phyloP scores from a whole-genome alignment of 2,888 invertebrate species.

The Abrostola tripartita region DNA sequence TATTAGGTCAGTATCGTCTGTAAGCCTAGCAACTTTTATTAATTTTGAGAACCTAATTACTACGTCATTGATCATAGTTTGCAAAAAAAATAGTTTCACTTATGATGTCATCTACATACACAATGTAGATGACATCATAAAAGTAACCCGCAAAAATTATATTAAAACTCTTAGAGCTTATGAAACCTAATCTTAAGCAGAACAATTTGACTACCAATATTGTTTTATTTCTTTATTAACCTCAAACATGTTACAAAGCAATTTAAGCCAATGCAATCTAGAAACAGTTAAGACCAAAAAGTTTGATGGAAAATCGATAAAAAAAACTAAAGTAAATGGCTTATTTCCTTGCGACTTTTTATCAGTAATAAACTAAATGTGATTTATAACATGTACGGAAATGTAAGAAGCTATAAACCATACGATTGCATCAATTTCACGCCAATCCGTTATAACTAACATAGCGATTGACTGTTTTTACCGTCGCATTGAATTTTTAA shows the following conservation, averaged over 20 bases:
- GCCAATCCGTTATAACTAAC: constrained; percentile 61
- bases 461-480: constrained; percentile 62
- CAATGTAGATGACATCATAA: too few species aligned
- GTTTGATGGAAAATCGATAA: constrained; percentile 40
- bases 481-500: constrained; percentile 64
- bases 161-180: too few species aligned
- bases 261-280: constrained; percentile 27
- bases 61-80: too few species aligned
- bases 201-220: background rate
- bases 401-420: constrained; percentile 61
- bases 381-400: constrained; percentile 57
- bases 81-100: too few species aligned
- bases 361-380: constrained; percentile 58
- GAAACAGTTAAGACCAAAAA: constrained; percentile 26
- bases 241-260: background rate
- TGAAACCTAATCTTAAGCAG: background rate
- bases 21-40: too few species aligned
- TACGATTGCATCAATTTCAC: constrained; percentile 66
- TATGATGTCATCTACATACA: too few species aligned
- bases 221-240: background rate
- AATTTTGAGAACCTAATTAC: too few species aligned
- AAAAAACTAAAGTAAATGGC: constrained; percentile 39
- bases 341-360: constrained; percentile 50
- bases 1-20: too few species aligned
- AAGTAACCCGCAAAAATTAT: too few species aligned